Percentiles rank a stretch among this genome's conserved stretches.
Evolutionary conservation across 2,797 vertebrate genomes (phyloP).

Genomic region (Limnodromus scolopaceus): DNA sequence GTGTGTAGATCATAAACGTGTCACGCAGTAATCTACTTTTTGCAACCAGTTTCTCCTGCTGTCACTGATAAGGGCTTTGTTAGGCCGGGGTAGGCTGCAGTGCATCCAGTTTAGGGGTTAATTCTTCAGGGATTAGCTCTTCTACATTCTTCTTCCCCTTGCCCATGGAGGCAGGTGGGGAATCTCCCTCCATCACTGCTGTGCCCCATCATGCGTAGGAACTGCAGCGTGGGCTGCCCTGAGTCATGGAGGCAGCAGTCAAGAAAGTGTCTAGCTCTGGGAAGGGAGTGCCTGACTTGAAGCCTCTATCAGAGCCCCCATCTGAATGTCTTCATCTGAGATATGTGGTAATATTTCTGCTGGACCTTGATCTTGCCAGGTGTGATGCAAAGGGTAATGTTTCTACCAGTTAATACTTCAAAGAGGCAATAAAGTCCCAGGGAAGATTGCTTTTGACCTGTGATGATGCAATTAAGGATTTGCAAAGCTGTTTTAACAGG

Average conservation of each 20-base stretch:
- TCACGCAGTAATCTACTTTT: conserved; percentile 23
- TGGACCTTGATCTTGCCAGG: background rate
- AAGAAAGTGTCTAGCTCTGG: background rate
- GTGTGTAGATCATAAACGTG: background rate
- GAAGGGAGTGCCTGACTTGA: background rate
- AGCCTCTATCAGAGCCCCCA: background rate
- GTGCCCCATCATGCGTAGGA: background rate
- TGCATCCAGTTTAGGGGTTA: background rate
- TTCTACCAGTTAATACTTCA: background rate
- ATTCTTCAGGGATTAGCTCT: background rate
- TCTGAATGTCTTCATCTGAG: background rate
- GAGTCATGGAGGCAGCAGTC: background rate
- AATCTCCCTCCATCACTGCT: background rate
- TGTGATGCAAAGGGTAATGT: background rate
- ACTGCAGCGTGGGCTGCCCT: background rate
- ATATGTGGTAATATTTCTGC: background rate
- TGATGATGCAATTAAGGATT: background rate
- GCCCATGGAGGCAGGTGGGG: background rate
- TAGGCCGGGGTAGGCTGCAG: background rate
- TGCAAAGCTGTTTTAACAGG: background rate
- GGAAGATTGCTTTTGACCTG: background rate
- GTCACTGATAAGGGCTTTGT: background rate
- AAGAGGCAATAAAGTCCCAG: background rate
- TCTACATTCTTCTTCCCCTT: background rate
- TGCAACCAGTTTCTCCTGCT: background rate